A percentile compares a stretch with the other conserved stretches of the same genome.
Evolutionary conservation across 2,888 invertebrate species (phyloP).

Genomic region (Hipparchia semele): DNA sequence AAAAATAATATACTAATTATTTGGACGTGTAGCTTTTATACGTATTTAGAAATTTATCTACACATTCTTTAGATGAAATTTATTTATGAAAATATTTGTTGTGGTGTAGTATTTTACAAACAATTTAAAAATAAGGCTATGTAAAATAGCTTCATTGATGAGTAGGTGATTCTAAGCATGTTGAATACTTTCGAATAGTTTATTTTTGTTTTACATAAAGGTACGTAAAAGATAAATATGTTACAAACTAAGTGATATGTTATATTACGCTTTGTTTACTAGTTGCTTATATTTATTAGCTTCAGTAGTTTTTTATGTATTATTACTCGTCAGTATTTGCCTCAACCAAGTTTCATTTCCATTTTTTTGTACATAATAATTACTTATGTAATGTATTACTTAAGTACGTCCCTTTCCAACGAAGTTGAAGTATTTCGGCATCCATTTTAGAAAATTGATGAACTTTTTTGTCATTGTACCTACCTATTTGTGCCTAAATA

Average conservation of each 20-base stretch:
- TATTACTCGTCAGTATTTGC: slow-evolving; percentile 41
- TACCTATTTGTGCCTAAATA: slow-evolving; percentile 61
- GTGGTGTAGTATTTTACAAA: slow-evolving; percentile 43
- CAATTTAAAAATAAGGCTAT: slow-evolving; percentile 28
- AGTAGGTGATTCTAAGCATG: slow-evolving; percentile 59
- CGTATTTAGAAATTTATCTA: slow-evolving; percentile 62
- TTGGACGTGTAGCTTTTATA: slow-evolving; percentile 74
- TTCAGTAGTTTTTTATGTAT: slow-evolving; percentile 43
- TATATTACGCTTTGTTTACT: slow-evolving; percentile 48
- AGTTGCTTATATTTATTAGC: slow-evolving; percentile 52
- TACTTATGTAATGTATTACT: slow-evolving; percentile 12
- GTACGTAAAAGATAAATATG: slow-evolving; percentile 53
- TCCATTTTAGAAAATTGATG: slow-evolving; percentile 29
- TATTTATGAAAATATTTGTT: slow-evolving; percentile 54
- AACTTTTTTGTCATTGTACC: slow-evolving; percentile 30
- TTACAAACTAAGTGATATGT: slow-evolving; percentile 63
- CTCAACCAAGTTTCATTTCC: slow-evolving; percentile 28
- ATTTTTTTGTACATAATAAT: slow-evolving; percentile 26
- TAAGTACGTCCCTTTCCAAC: slow-evolving; percentile 20
- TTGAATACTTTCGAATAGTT: slow-evolving; percentile 78
- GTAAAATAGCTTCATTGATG: slow-evolving; percentile 28
- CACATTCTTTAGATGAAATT: slow-evolving; percentile 56
- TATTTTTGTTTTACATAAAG: slow-evolving; percentile 72
- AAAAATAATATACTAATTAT: slow-evolving; percentile 42
- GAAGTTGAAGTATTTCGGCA: slow-evolving; percentile 27